phyloP scores from a whole-genome alignment of 2,797 vertebrate genomes.

The Benthosema pterotum region DNA sequence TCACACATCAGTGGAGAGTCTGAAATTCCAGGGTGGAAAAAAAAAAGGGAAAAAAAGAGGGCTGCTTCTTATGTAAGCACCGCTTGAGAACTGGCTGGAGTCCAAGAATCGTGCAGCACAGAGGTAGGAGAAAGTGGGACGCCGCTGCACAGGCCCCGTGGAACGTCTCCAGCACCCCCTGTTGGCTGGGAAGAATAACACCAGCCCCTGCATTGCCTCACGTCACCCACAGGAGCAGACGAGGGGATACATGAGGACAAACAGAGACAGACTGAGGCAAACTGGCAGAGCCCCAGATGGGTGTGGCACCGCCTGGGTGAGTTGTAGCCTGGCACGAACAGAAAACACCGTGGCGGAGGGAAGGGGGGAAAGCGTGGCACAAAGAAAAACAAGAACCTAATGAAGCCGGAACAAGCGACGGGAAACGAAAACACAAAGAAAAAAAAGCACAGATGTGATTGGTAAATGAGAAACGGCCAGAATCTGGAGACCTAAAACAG shows the following conservation, averaged over 20 bases:
- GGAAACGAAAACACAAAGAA: neutral
- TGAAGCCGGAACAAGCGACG: slow-evolving; percentile 4
- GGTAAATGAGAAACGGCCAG: neutral
- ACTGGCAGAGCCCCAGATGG: slow-evolving; percentile 16
- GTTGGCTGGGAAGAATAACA: slow-evolving; percentile 66
- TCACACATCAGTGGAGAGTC: slow-evolving; percentile 86
- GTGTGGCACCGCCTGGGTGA: slow-evolving; percentile 15
- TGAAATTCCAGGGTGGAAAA: slow-evolving; percentile 82
- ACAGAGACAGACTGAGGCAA: slow-evolving; percentile 31
- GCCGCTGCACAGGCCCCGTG: slow-evolving; percentile 50
- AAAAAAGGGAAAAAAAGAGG: slow-evolving; percentile 56
- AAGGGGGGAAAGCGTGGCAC: slow-evolving; percentile 1
- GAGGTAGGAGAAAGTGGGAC: slow-evolving; percentile 81
- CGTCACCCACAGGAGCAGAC: slow-evolving; percentile 22
- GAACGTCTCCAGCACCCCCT: slow-evolving; percentile 84
- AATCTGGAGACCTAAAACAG: neutral
- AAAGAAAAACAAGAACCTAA: slow-evolving; percentile 18
- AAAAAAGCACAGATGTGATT: neutral
- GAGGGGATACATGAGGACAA: slow-evolving; percentile 48
- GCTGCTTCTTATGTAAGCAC: slow-evolving; percentile 89
- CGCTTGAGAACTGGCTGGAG: slow-evolving; percentile 83
- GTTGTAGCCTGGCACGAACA: neutral
- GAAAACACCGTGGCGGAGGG: neutral
- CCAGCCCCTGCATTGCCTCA: slow-evolving; percentile 28
- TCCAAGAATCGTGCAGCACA: slow-evolving; percentile 82